Evolutionary conservation across 1,140 invertebrate species (phyloP).

Genomic region (Ceratina japonica): DNA sequence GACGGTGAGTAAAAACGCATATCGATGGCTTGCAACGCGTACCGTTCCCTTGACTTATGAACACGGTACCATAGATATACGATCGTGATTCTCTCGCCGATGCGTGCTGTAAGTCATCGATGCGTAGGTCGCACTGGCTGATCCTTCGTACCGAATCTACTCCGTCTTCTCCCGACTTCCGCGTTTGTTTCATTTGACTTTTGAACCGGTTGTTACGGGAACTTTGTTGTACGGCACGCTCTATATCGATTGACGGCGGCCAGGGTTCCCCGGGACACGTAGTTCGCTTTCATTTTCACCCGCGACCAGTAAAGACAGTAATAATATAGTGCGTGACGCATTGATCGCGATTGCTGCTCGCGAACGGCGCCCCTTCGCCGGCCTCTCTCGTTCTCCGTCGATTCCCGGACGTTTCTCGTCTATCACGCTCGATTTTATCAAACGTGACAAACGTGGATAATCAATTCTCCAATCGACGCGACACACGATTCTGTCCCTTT

Average conservation of each 20-base stretch:
- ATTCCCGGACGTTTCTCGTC: background rate
- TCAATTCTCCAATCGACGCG: constrained; percentile 16
- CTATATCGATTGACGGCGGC: constrained; percentile 23
- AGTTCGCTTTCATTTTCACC: constrained; percentile 33
- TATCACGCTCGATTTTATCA: background rate
- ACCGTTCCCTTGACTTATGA: background rate
- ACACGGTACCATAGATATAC: too few species aligned
- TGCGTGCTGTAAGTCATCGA: too few species aligned
- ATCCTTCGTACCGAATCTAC: background rate
- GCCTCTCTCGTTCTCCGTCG: background rate
- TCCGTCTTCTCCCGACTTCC: background rate
- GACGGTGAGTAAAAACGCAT: constrained; percentile 12
- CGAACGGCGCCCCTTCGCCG: background rate
- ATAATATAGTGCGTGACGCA: constrained; percentile 6
- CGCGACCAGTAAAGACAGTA: constrained; percentile 3
- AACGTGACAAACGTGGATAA: background rate
- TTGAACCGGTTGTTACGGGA: too few species aligned
- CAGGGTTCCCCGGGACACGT: constrained; percentile 16
- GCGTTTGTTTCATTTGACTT: too few species aligned
- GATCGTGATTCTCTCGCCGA: too few species aligned
- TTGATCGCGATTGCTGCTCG: constrained; percentile 28
- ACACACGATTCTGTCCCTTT: background rate
- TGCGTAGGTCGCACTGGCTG: constrained; percentile 2
- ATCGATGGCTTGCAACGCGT: background rate
- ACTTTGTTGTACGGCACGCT: background rate